Evolutionary conservation across 1,140 invertebrate species (phyloP).

Genomic region (Drosophila nasuta): DNA sequence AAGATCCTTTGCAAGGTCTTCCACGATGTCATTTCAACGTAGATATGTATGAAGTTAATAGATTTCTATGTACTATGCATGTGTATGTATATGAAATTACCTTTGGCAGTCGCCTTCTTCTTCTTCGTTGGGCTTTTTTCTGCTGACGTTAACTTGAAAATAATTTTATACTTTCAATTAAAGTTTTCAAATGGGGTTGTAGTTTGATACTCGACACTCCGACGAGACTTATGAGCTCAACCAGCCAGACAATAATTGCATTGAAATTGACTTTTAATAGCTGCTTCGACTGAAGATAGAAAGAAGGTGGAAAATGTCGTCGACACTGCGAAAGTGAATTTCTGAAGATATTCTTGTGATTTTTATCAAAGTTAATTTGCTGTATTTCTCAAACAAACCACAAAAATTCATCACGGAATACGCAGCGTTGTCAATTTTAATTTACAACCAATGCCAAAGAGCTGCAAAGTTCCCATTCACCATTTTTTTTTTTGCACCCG

Average conservation of each 20-base stretch:
- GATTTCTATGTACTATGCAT: constrained; percentile 5
- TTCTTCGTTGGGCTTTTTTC: constrained; percentile 43
- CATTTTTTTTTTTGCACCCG: neutral
- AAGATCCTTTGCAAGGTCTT: neutral
- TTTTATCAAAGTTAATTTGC: neutral
- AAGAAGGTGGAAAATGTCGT: neutral
- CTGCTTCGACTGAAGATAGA: constrained; percentile 9
- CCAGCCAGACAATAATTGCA: constrained; percentile 55
- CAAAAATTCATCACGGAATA: neutral
- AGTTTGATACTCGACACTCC: constrained; percentile 1
- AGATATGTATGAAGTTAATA: constrained; percentile 1
- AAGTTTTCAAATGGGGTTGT: constrained; percentile 66
- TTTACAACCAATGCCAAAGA: constrained; percentile 24
- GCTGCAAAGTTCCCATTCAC: neutral
- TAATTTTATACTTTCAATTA: constrained; percentile 81
- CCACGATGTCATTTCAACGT: constrained; percentile 29
- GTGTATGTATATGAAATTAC: neutral
- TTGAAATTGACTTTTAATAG: constrained; percentile 71
- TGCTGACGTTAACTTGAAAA: constrained; percentile 79
- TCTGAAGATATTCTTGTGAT: neutral
- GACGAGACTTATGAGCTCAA: neutral
- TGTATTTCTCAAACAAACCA: neutral
- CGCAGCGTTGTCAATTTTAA: constrained; percentile 53
- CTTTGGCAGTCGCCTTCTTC: neutral
- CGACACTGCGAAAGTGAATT: neutral